These are phyloP conservation scores for Nothoprocta perdicaria DNA, from an alignment of 2,113 vertebrate species.

Conservation along the genomic window DNA sequence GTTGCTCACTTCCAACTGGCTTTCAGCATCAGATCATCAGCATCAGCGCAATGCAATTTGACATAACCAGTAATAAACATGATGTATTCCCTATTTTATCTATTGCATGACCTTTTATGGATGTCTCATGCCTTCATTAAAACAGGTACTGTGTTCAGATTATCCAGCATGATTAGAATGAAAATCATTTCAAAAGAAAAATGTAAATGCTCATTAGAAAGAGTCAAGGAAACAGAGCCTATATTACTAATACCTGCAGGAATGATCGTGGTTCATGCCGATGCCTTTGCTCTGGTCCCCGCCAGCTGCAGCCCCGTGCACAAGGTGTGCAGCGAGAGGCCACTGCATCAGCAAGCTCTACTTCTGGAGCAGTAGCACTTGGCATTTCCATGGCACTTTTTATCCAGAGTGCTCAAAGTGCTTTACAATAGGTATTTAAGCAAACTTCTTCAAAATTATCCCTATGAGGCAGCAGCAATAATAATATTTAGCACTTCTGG, in stretches of 20 bases:
- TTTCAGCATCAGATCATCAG: background rate
- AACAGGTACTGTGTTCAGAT: accelerated
- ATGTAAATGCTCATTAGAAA: accelerated
- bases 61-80: background rate
- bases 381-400: background rate
- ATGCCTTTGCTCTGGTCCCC: background rate
- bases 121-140: background rate
- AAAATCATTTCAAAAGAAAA: background rate
- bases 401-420: accelerated
- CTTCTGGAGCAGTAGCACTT: accelerated
- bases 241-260: background rate
- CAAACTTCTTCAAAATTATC: accelerated
- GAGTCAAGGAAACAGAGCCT: accelerated
- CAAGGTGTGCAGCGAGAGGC: background rate
- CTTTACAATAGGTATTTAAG: accelerated
- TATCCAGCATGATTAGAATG: background rate
- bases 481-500: accelerated
- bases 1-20: background rate
- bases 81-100: background rate
- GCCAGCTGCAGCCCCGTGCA: background rate
- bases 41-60: background rate
- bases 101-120: background rate
- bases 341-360: background rate
- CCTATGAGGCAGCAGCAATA: accelerated
- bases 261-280: accelerated